Evolutionary conservation across 2,797 vertebrate genomes (phyloP).

Genomic region (Macropus fuliginosus): DNA sequence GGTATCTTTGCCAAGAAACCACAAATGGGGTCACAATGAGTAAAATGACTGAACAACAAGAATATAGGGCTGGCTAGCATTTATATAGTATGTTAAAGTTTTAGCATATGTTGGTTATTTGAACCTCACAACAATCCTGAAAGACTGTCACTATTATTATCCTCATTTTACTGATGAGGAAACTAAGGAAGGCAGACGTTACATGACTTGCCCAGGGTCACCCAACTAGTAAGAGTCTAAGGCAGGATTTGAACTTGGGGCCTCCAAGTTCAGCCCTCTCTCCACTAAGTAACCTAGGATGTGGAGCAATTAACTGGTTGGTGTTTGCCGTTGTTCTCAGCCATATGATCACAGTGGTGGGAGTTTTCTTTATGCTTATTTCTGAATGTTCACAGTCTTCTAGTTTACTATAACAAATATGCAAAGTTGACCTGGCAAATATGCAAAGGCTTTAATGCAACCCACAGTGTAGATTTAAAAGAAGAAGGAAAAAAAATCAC

Average conservation of each 20-base stretch:
- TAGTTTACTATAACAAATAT: not conserved
- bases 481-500: not conserved
- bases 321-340: not conserved
- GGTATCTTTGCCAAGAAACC: not conserved
- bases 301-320: not conserved
- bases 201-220: not conserved
- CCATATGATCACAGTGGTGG: not conserved
- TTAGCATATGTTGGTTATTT: not conserved
- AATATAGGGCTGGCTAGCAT: not conserved
- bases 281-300: not conserved
- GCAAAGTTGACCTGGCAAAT: not conserved
- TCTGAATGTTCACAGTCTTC: not conserved
- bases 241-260: not conserved
- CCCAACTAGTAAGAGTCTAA: not conserved
- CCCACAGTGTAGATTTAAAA: not conserved
- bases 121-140: not conserved
- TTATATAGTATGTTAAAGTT: not conserved
- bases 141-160: not conserved
- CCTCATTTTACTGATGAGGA: not conserved
- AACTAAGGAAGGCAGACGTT: not conserved
- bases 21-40: not conserved
- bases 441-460: not conserved
- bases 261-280: not conserved
- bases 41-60: not conserved
- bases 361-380: not conserved